A percentile compares a stretch with the other conserved stretches of the same genome.
phyloP scores from a whole-genome alignment of 2,113 vertebrate genomes.

The Suncus etruscus region DNA sequence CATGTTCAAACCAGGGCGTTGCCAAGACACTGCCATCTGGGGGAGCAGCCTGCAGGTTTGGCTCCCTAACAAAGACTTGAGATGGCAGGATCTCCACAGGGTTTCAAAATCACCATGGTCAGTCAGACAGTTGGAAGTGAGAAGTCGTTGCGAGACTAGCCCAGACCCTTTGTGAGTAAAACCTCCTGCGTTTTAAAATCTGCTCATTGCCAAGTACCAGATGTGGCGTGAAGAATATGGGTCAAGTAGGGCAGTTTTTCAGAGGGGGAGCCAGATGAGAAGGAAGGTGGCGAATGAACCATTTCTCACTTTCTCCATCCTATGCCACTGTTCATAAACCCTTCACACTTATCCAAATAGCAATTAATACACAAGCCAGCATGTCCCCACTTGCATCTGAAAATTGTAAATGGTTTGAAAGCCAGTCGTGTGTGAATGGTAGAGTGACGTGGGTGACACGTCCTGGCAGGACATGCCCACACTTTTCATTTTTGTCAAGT shows the following conservation, averaged over 20 bases:
- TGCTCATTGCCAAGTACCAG: slow-evolving; percentile 15
- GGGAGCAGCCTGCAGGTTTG: slow-evolving; percentile 87
- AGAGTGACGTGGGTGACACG: slow-evolving; percentile 57
- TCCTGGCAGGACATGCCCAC: slow-evolving; percentile 63
- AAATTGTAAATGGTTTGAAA: slow-evolving; percentile 64
- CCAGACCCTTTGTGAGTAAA: background rate
- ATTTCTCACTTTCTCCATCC: slow-evolving; percentile 47
- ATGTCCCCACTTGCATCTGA: slow-evolving; percentile 66
- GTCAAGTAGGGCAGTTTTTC: background rate
- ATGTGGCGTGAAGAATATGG: background rate
- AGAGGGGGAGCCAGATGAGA: background rate
- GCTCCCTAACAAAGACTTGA: slow-evolving; percentile 87
- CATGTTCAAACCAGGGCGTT: slow-evolving; percentile 87
- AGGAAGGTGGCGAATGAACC: slow-evolving; percentile 16
- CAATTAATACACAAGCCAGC: slow-evolving; percentile 65
- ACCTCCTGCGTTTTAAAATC: background rate
- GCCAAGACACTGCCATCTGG: slow-evolving; percentile 85
- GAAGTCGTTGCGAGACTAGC: slow-evolving; percentile 63
- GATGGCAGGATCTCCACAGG: slow-evolving; percentile 82
- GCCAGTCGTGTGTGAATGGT: slow-evolving; percentile 56
- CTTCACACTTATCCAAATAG: slow-evolving; percentile 56
- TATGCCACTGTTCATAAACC: slow-evolving; percentile 47
- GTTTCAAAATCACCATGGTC: slow-evolving; percentile 81
- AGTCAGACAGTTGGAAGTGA: slow-evolving; percentile 77
- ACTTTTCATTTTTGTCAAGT: slow-evolving; percentile 67